A percentile compares a stretch with the other conserved stretches of the same genome.
These are phyloP conservation scores for Podotricha telesiphe DNA, from an alignment of 2,888 invertebrate species.

Conservation along the genomic window DNA sequence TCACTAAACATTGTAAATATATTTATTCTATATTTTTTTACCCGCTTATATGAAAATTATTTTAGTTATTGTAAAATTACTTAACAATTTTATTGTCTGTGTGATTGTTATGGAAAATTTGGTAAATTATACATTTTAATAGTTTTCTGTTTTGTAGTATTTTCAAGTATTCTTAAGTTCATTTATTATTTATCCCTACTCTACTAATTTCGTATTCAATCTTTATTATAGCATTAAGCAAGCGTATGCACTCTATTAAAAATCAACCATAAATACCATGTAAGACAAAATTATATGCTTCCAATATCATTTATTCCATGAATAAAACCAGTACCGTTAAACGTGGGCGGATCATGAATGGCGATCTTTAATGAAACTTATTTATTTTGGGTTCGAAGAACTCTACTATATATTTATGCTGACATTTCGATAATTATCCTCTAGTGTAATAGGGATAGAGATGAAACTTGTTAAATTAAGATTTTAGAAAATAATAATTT, in stretches of 20 bases:
- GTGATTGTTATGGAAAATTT: not conserved
- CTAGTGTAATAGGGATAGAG: constrained; percentile 28
- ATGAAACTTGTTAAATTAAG: constrained; percentile 21
- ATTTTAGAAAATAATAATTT: constrained; percentile 13
- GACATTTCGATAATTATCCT: constrained; percentile 34
- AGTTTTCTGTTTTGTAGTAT: not conserved
- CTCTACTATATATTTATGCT: constrained; percentile 42
- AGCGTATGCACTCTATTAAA: constrained; percentile 13
- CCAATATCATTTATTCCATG: constrained; percentile 33
- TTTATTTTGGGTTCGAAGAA: constrained; percentile 52
- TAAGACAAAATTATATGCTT: constrained; percentile 35
- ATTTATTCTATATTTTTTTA: constrained; percentile 20
- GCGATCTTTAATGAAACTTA: constrained; percentile 51
- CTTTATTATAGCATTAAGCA: constrained; percentile 24
- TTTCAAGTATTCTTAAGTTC: not conserved
- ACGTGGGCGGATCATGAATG: constrained; percentile 56
- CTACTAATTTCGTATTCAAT: constrained; percentile 10
- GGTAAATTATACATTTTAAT: not conserved
- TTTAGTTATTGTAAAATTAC: not conserved
- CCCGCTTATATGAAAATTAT: not conserved
- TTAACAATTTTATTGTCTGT: not conserved
- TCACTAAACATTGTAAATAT: constrained; percentile 41
- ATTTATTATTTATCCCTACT: constrained; percentile 3
- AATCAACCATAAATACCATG: constrained; percentile 31
- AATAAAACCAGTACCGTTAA: constrained; percentile 54